A percentile compares a stretch with the other conserved stretches of the same genome.
Conservation (phyloP, 2,113 vertebrate species). For the Pollachius pollachius region DNA sequence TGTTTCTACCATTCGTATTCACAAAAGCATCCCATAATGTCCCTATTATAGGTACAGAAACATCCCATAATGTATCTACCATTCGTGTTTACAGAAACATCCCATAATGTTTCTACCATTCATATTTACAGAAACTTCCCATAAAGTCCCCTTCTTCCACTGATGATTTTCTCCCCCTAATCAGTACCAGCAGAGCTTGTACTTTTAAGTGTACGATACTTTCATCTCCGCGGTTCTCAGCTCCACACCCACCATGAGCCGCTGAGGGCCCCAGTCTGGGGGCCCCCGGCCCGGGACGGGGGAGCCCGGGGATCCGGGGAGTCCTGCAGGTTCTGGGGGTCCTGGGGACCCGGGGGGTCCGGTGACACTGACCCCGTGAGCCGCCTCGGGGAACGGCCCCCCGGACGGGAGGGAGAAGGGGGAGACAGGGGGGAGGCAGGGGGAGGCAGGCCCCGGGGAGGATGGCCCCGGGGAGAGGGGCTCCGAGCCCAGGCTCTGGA, state of each 20-base stretch:
- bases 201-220: too few species aligned
- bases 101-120: too few species aligned
- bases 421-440: conserved; percentile 39
- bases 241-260: conserved; percentile 56
- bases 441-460: conserved; percentile 33
- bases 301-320: conserved; percentile 15
- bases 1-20: too few species aligned
- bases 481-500: conserved; percentile 65
- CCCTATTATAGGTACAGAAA: not conserved
- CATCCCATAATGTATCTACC: not conserved
- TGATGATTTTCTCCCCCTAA: too few species aligned
- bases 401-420: conserved; percentile 48
- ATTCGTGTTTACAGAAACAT: too few species aligned
- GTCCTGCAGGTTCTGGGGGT: too few species aligned
- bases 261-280: conserved; percentile 39
- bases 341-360: conserved; percentile 31
- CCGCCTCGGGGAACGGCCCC: conserved; percentile 55
- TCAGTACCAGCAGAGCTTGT: too few species aligned
- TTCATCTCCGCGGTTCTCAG: too few species aligned
- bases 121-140: too few species aligned
- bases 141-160: too few species aligned
- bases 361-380: conserved; percentile 59
- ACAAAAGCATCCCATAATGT: too few species aligned
- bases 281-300: conserved; percentile 43
- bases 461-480: conserved; percentile 47